Conservation (phyloP, 2,888 invertebrate species). For the Gryllus longicercus region DNA sequence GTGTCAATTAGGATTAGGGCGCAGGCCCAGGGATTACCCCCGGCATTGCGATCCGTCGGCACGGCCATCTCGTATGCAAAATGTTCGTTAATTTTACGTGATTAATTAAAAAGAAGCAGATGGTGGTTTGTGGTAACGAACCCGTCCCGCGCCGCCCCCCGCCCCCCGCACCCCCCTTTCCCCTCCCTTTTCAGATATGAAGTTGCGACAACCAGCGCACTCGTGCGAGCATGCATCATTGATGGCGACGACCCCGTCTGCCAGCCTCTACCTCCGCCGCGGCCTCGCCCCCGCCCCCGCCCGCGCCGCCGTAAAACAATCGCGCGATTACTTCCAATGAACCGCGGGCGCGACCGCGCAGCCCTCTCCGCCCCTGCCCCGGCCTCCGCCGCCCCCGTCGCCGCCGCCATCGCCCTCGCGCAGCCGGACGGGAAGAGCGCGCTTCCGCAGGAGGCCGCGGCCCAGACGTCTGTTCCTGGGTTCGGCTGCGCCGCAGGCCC, state of each 20-base stretch:
- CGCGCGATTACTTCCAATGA: neutral
- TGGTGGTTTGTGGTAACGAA: neutral
- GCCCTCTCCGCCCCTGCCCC: too few relatives aligned
- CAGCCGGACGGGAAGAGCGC: too few relatives aligned
- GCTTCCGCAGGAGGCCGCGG: too few relatives aligned
- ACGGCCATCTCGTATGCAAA: conserved; percentile 22
- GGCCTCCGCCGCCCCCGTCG: too few relatives aligned
- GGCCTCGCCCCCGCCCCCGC: neutral
- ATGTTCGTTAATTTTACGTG: conserved; percentile 34
- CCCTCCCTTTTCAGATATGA: neutral
- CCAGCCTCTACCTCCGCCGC: too few relatives aligned
- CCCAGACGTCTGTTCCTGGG: too few relatives aligned
- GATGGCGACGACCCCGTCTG: neutral
- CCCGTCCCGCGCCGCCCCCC: neutral
- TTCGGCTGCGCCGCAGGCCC: too few relatives aligned
- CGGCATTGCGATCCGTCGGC: conserved; percentile 17
- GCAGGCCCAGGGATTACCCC: neutral
- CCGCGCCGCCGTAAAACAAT: neutral
- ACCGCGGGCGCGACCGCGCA: too few relatives aligned
- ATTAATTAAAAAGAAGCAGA: conserved; percentile 34
- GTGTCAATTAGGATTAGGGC: conserved; percentile 33
- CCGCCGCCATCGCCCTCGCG: too few relatives aligned
- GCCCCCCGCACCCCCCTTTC: too few relatives aligned
- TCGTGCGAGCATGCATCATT: neutral
- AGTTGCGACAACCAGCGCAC: neutral